Percentiles rank a stretch among this genome's conserved stretches.
phyloP scores from a whole-genome alignment of 2,113 vertebrate genomes.

The Poeciliopsis turrubarensis region DNA sequence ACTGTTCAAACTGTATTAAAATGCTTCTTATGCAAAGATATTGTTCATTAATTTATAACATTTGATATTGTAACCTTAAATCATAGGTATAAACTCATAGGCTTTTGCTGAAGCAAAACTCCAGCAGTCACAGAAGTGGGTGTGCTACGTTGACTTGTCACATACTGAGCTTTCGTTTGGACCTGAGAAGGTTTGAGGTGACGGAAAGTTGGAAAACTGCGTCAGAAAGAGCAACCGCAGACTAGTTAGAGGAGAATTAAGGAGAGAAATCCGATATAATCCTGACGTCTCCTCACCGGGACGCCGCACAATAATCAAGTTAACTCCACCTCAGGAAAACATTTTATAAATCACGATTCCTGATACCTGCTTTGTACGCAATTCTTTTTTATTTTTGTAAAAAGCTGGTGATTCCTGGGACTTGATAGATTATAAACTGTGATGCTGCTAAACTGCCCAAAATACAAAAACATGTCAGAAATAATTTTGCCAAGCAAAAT shows the following conservation, averaged over 20 bases:
- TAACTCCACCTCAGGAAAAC: slow-evolving; percentile 36
- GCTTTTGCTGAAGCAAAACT: too few relatives aligned
- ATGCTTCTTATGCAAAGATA: too few relatives aligned
- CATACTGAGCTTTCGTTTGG: slow-evolving; percentile 22
- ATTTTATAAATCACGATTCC: slow-evolving; percentile 7
- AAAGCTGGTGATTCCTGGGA: background rate
- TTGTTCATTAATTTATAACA: too few relatives aligned
- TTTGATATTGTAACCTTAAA: background rate
- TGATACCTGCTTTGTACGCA: background rate
- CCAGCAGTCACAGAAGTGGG: slow-evolving; percentile 18
- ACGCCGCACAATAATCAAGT: slow-evolving; percentile 27
- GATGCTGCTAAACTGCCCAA: background rate
- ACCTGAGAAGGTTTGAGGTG: slow-evolving; percentile 45
- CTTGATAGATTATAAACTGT: background rate
- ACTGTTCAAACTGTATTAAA: too few relatives aligned
- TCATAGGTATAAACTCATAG: background rate
- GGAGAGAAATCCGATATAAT: slow-evolving; percentile 51
- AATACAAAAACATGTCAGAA: background rate
- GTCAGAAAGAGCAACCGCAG: slow-evolving; percentile 15
- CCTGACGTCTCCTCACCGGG: slow-evolving; percentile 19
- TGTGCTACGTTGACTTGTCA: slow-evolving; percentile 39
- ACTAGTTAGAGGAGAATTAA: slow-evolving; percentile 23
- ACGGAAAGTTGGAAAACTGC: slow-evolving; percentile 50
- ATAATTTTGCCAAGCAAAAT: background rate
- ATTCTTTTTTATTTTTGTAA: background rate